Conservation (phyloP, 2,113 vertebrate species). For the Rhinichthys klamathensis region DNA sequence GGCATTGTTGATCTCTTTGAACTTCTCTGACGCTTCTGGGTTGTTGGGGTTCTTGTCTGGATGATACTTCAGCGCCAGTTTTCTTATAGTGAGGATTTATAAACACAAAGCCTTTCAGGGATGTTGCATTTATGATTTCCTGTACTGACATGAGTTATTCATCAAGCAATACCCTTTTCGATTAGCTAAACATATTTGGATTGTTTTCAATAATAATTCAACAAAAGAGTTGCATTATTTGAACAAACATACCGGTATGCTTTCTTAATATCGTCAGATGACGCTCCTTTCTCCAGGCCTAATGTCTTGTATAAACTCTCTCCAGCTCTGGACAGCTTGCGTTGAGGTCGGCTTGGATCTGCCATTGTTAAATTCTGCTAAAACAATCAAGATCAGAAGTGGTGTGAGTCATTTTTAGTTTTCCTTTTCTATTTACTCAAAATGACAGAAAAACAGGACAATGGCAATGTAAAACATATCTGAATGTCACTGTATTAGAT, state of each 20-base stretch:
- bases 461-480: too few species aligned
- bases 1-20: constrained; percentile 93
- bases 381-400: background rate
- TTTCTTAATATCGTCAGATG: constrained; percentile 85
- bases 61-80: constrained; percentile 85
- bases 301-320: constrained; percentile 83
- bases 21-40: constrained; percentile 73
- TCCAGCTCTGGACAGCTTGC: constrained; percentile 81
- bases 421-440: background rate
- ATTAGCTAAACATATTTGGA: too few species aligned
- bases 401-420: background rate
- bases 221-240: background rate
- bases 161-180: too few species aligned
- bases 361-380: constrained; percentile 71
- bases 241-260: constrained; percentile 82
- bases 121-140: background rate
- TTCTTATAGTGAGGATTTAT: constrained; percentile 70
- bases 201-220: too few species aligned
- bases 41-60: constrained; percentile 90
- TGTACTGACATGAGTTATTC: background rate
- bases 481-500: background rate
- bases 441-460: background rate
- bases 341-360: constrained; percentile 71
- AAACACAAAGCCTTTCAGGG: background rate
- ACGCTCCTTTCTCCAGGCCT: constrained; percentile 83